Conservation (phyloP, 2,888 invertebrate genomes). For the Diarsia mendica region DNA sequence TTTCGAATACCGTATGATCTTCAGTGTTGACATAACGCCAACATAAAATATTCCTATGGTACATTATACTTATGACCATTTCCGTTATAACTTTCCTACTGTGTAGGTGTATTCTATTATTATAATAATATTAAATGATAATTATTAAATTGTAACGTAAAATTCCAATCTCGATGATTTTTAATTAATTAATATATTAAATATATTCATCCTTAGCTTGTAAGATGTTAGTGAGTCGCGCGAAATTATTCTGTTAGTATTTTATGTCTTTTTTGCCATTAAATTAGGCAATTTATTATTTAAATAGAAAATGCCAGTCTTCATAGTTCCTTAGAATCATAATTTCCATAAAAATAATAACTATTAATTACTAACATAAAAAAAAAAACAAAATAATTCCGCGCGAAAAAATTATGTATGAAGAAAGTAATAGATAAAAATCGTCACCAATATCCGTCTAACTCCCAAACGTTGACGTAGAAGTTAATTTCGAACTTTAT, state of each 20-base stretch:
- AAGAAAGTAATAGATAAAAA: slow-evolving; percentile 70
- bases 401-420: slow-evolving; percentile 47
- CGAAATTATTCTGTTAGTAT: slow-evolving; percentile 55
- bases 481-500: slow-evolving; percentile 65
- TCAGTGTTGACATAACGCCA: slow-evolving; percentile 26
- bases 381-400: slow-evolving; percentile 51
- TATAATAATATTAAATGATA: slow-evolving; percentile 62
- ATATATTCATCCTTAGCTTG: slow-evolving; percentile 66
- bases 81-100: slow-evolving; percentile 77
- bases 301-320: not conserved
- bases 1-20: slow-evolving; percentile 9
- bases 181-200: slow-evolving; percentile 64
- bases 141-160: slow-evolving; percentile 62
- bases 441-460: slow-evolving; percentile 77
- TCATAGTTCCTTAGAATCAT: not conserved
- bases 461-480: slow-evolving; percentile 66
- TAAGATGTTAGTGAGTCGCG: slow-evolving; percentile 59
- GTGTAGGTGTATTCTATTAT: slow-evolving; percentile 75
- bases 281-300: not conserved
- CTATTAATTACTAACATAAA: not conserved
- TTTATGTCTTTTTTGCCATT: not conserved
- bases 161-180: slow-evolving; percentile 68
- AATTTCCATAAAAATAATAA: not conserved
- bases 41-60: slow-evolving; percentile 61
- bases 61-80: slow-evolving; percentile 63